Percentiles rank a stretch among this genome's conserved stretches.
These are phyloP conservation scores for Brachyistius frenatus DNA, from an alignment of 2,113 vertebrate species.

Conservation along the genomic window DNA sequence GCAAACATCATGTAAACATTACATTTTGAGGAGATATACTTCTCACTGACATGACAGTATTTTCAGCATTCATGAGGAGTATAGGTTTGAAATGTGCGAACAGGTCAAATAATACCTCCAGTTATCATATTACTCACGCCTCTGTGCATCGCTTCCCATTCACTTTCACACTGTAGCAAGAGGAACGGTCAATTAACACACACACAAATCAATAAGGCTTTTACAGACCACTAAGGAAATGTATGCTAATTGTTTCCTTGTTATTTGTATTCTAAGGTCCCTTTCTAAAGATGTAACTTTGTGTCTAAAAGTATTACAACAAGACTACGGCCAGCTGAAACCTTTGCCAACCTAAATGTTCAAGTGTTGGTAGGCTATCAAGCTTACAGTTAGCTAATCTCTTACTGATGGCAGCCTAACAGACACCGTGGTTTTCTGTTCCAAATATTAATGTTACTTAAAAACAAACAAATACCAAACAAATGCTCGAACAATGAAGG, in stretches of 20 bases:
- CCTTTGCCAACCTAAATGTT: too few relatives aligned
- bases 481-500: neutral
- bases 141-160: neutral
- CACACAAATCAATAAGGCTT: conserved; percentile 3
- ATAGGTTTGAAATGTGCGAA: neutral
- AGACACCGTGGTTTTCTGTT: too few relatives aligned
- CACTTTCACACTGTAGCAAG: conserved; percentile 26
- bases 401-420: too few relatives aligned
- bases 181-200: conserved; percentile 7
- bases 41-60: conserved; percentile 25
- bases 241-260: neutral
- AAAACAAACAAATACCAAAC: neutral
- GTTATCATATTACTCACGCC: conserved; percentile 34
- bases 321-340: too few relatives aligned
- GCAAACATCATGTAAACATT: conserved; percentile 11
- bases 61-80: neutral
- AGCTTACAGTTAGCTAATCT: too few relatives aligned
- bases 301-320: too few relatives aligned
- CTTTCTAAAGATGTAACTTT: too few relatives aligned
- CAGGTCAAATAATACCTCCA: conserved; percentile 10
- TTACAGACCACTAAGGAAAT: neutral
- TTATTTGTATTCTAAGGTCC: too few relatives aligned
- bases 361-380: too few relatives aligned
- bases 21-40: neutral
- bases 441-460: neutral